Conservation (phyloP, 1,140 invertebrate species). For the Tribolium madens region DNA sequence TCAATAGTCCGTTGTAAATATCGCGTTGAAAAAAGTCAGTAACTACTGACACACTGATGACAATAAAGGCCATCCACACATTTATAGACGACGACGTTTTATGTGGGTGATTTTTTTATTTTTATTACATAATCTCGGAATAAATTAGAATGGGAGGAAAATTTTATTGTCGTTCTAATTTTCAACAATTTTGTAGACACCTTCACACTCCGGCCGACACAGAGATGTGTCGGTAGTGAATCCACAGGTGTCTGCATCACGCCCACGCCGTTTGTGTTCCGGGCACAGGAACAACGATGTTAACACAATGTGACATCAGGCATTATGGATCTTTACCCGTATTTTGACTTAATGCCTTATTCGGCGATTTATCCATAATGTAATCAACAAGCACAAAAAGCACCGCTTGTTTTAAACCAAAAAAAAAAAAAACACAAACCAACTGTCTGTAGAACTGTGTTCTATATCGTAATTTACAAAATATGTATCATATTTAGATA, state of each 20-base stretch:
- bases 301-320: slow-evolving; percentile 51
- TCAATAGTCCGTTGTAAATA: slow-evolving; percentile 9
- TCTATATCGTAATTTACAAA: too few species aligned
- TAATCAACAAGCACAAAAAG: too few species aligned
- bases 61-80: not conserved
- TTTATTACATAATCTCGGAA: slow-evolving; percentile 11
- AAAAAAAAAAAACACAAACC: too few species aligned
- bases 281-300: slow-evolving; percentile 52
- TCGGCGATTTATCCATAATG: not conserved
- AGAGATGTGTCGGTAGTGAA: slow-evolving; percentile 42
- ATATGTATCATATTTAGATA: too few species aligned
- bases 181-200: slow-evolving; percentile 37
- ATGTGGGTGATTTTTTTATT: slow-evolving; percentile 24
- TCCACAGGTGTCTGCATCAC: slow-evolving; percentile 51
- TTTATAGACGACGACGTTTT: slow-evolving; percentile 3
- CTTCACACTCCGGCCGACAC: slow-evolving; percentile 19
- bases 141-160: slow-evolving; percentile 22
- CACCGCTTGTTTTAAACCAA: too few species aligned
- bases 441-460: too few species aligned
- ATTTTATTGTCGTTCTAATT: slow-evolving; percentile 30
- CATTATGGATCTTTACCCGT: slow-evolving; percentile 49
- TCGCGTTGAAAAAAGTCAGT: slow-evolving; percentile 1
- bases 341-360: slow-evolving; percentile 46
- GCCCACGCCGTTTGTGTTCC: slow-evolving; percentile 48
- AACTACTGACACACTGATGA: slow-evolving; percentile 8